Evolutionary conservation across 2,113 vertebrate species (phyloP).

Genomic region (Isichthys henryi): DNA sequence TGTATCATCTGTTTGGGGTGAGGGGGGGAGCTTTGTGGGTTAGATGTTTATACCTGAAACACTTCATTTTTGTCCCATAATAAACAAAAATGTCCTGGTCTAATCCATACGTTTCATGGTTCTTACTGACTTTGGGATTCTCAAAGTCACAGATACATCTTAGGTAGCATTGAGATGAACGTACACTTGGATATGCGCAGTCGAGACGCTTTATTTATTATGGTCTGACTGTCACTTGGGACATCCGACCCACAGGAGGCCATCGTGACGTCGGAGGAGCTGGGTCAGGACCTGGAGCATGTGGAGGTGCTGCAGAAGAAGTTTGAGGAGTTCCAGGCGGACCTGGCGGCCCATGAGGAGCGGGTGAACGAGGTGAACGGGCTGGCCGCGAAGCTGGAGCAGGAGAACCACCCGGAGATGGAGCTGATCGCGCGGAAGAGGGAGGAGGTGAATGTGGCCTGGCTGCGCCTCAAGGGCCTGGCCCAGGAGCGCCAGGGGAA

Average conservation of each 20-base stretch:
- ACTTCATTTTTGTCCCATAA: not conserved
- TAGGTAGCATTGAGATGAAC: not conserved
- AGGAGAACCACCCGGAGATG: conserved; percentile 86
- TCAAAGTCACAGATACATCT: not conserved
- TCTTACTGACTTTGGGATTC: not conserved
- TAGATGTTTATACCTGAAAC: not conserved
- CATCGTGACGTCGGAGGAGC: conserved; percentile 91
- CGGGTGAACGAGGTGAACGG: conserved; percentile 96
- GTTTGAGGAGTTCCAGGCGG: conserved; percentile 97
- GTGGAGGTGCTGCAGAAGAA: conserved; percentile 97
- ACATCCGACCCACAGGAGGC: conserved; percentile 66
- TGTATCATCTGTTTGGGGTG: not conserved
- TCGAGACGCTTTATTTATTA: not conserved
- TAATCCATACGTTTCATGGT: not conserved
- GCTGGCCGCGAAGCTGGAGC: conserved; percentile 77
- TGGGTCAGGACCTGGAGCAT: conserved; percentile 93
- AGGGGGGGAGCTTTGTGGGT: not conserved
- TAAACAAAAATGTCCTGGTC: not conserved
- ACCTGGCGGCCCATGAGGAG: conserved; percentile 92
- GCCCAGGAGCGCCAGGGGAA: conserved; percentile 89
- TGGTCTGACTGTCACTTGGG: not conserved
- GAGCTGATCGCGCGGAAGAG: conserved; percentile 84
- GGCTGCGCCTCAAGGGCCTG: conserved; percentile 91
- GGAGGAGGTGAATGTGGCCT: conserved; percentile 87
- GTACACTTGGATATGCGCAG: not conserved